These are phyloP conservation scores for Xestoiulus laeticollis DNA, from an alignment of 2,888 invertebrate species.

Conservation along the genomic window DNA sequence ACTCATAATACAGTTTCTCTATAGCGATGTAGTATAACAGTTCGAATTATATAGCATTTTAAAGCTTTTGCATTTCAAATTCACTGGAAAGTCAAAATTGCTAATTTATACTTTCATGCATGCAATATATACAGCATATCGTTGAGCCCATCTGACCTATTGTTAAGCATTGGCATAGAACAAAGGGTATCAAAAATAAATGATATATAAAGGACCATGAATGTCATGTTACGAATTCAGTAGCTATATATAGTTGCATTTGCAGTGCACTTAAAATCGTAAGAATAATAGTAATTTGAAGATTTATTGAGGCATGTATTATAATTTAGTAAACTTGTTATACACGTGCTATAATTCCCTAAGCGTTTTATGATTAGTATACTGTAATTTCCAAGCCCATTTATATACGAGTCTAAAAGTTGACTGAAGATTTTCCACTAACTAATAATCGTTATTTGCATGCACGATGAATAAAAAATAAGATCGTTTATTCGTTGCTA, in stretches of 20 bases:
- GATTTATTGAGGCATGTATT: neutral
- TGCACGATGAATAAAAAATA: neutral
- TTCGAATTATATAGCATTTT: no score
- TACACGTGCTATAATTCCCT: neutral
- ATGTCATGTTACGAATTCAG: no score
- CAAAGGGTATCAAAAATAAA: no score
- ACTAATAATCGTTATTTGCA: neutral
- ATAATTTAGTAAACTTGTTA: neutral
- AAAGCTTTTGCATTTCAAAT: no score
- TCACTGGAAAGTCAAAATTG: no score
- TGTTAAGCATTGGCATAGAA: no score
- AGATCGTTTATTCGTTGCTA: neutral
- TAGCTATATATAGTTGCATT: neutral
- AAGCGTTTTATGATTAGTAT: neutral
- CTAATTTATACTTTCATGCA: no score
- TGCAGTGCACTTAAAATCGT: neutral
- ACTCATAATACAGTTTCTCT: no score
- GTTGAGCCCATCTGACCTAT: no score
- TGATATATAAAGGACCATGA: no score
- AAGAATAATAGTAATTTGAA: neutral
- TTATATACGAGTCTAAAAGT: neutral
- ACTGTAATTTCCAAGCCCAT: neutral
- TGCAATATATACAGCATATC: no score
- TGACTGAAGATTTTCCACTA: neutral
- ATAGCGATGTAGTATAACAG: no score